phyloP scores from a whole-genome alignment of 2,888 invertebrate species.

The Cartodere bifasciata region DNA sequence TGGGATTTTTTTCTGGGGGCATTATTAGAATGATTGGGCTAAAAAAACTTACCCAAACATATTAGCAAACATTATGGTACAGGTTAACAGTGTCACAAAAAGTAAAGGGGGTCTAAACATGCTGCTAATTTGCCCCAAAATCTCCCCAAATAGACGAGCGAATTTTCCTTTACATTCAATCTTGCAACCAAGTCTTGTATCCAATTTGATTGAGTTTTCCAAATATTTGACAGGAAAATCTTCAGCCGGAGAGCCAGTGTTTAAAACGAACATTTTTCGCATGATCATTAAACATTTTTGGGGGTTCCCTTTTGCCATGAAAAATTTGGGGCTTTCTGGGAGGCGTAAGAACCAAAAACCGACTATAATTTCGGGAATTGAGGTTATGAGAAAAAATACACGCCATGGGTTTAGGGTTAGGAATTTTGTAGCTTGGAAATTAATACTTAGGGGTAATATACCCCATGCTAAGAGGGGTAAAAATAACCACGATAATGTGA shows the following conservation, averaged over 20 bases:
- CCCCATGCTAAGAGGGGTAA: slow-evolving; percentile 17
- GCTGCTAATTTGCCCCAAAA: slow-evolving; percentile 43
- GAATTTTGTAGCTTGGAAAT: slow-evolving; percentile 9
- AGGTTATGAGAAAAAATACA: slow-evolving; percentile 16
- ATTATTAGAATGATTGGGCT: too few species aligned
- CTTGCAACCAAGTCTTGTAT: not conserved
- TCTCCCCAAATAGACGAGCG: slow-evolving; percentile 36
- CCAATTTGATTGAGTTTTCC: not conserved
- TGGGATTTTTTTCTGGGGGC: too few species aligned
- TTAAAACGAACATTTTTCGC: slow-evolving; percentile 19
- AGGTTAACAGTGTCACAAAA: slow-evolving; percentile 42
- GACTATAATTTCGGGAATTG: slow-evolving; percentile 15
- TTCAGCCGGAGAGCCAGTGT: slow-evolving; percentile 17
- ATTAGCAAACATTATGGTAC: slow-evolving; percentile 51
- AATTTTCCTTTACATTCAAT: slow-evolving; percentile 16
- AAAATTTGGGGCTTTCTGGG: slow-evolving; percentile 22
- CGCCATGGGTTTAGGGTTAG: slow-evolving; percentile 18
- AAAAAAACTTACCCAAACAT: slow-evolving; percentile 56
- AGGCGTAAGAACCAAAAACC: slow-evolving; percentile 15
- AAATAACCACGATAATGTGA: slow-evolving; percentile 49
- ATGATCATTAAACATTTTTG: slow-evolving; percentile 17
- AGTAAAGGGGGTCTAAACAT: slow-evolving; percentile 44
- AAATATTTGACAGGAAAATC: slow-evolving; percentile 17
- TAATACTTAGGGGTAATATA: slow-evolving; percentile 13
- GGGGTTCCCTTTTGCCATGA: slow-evolving; percentile 16